Conservation (phyloP, 2,113 vertebrate species). For the Scytalopus superciliaris region DNA sequence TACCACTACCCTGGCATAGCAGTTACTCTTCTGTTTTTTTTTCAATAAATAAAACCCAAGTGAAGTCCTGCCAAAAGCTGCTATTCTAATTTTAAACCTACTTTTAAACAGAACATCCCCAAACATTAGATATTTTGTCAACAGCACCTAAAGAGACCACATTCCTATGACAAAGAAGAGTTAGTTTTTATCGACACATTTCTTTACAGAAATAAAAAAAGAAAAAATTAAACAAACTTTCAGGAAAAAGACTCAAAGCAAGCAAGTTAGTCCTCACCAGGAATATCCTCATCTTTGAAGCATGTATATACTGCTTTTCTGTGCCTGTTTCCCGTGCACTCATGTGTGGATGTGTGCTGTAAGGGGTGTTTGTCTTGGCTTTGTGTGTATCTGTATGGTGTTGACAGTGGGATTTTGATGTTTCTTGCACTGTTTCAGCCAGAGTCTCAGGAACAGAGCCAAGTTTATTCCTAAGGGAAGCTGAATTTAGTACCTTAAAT, state of each 20-base stretch:
- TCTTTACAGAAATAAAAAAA: not conserved
- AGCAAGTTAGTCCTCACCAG: not conserved
- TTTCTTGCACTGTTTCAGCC: not conserved
- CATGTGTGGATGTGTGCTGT: not conserved
- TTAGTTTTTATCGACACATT: not conserved
- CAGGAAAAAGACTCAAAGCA: not conserved
- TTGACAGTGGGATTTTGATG: constrained; percentile 40
- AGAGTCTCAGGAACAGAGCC: not conserved
- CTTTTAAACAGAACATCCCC: not conserved
- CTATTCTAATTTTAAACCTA: not conserved
- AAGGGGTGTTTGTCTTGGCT: constrained; percentile 41
- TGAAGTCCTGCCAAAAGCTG: not conserved
- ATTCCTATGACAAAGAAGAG: not conserved
- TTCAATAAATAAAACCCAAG: not conserved
- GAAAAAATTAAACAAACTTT: not conserved
- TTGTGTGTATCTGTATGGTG: not conserved
- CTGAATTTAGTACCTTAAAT: not conserved
- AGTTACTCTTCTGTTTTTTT: not conserved
- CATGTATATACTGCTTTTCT: not conserved
- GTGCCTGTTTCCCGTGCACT: not conserved
- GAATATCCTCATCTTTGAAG: not conserved
- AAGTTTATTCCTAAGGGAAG: not conserved
- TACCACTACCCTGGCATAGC: not conserved
- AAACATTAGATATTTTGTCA: not conserved
- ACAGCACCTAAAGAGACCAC: not conserved